These are phyloP conservation scores for Tachysurus fulvidraco DNA, from an alignment of 2,113 vertebrate species.

Conservation along the genomic window DNA sequence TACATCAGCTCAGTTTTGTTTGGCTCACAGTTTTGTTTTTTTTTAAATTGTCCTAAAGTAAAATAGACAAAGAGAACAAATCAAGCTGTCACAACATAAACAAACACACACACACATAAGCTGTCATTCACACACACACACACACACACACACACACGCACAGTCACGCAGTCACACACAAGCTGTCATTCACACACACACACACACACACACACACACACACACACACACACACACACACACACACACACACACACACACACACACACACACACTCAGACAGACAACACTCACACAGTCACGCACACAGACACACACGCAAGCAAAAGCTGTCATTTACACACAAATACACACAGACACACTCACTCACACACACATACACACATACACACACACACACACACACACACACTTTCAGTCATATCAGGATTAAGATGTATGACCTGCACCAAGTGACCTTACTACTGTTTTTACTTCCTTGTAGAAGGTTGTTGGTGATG, in stretches of 20 bases:
- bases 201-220: not conserved
- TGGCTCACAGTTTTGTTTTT: not conserved
- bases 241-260: not conserved
- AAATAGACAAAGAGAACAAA: not conserved
- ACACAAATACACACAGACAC: not conserved
- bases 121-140: not conserved
- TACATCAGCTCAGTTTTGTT: conserved; percentile 8
- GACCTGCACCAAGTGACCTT: not conserved
- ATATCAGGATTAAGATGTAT: not conserved
- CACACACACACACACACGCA: not conserved
- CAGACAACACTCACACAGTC: too few relatives aligned
- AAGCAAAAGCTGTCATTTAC: too few relatives aligned
- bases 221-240: not conserved
- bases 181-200: not conserved
- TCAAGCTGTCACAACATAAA: not conserved
- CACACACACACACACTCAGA: not conserved
- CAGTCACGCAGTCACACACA: too few relatives aligned
- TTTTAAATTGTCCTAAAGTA: not conserved
- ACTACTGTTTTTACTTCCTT: not conserved
- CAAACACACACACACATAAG: not conserved
- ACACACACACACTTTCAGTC: not conserved
- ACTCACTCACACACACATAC: not conserved
- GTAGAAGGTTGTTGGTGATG: conserved; percentile 41
- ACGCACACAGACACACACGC: not conserved
- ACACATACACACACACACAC: not conserved